Base-by-base conservation (phyloP, 2,113 vertebrate species). In the Indri indri region DNA sequence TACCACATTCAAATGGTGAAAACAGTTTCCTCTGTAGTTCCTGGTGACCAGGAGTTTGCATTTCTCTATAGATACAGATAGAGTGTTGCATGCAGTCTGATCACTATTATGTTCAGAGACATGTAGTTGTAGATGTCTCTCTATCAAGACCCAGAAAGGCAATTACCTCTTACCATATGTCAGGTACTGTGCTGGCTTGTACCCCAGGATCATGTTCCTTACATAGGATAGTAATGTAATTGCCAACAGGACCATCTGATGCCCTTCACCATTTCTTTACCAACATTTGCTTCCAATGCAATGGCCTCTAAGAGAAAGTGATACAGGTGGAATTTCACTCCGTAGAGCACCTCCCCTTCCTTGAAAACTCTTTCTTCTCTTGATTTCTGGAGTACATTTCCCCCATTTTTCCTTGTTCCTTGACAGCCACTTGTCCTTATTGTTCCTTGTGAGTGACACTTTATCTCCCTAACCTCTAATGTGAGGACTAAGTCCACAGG, bases 21-120 rank as follows among this genome's bases (percentile, higher is more conserved):
- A 68, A 18, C 6, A 54, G 32, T 76, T 61, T 92, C 12, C 42
- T 66, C 3, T 42, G 8, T 42, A 5, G 27, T 57, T 68, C 27
- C 40, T 80, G 13, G 23, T 10, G 16, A 54, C 22, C 37, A 66
- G 20, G 17, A 70, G 3, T 40, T 34, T 59, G 20, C 25, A 73
- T 54, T 85, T 52, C n/a, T 85, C 50, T 76, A 16, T 23, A 66
- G 68, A 73, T 16, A 22, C 9, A 66, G 40, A 50, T 12, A 42
- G 2, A 25, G 18, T 23, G 6, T 16, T 50, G 3, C 3, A 42
- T 3, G 17, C 0, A 30, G 47, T 8, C n/a, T 68, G 34, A 42
- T 25, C 45, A 37, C 0, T 1, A 4, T 70, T 37, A 25, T 16
- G 27, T 14, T 47, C 32, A 76, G 65, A 77, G n/a, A 83, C 1